Base-by-base conservation (phyloP, 1,140 invertebrate genomes). In the Papilio dardanus region DNA sequence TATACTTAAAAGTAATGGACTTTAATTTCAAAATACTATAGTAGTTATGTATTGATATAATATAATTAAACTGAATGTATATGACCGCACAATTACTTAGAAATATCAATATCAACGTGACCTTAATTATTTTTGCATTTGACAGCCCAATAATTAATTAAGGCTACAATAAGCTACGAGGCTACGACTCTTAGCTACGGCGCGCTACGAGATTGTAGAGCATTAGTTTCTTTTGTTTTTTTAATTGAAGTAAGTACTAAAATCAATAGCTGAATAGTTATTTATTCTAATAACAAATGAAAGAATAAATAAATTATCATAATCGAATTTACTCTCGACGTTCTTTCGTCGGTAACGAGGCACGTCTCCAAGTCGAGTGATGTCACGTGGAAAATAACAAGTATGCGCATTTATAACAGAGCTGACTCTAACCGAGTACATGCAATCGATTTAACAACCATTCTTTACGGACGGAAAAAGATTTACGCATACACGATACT, bases 321-420 rank as follows among this genome's bases (percentile, higher is more conserved):
- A 54, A 24, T 21, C 8, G 46, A 19, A 19, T 28, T 58, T 58
- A 28, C 54, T 7, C 54, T 58, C 14, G 54, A 58, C 10, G 24
- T 58, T 28, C 21, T 28, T 58, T 58, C 54, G n/a, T 1, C 24
- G 8, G 54, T 58, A 58, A 58, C 54, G 21, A 58, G 21, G 54
- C 10, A 58, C 54, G 21, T 58, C 54, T 14, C 1, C 12, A 28
- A 28, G 21, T 58, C 54, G 21, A 58, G 42, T 24, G 54, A 58
- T 10, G 24, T 58, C 21, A 58, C 8, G 3, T 58, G 24, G 54
- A 58, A 58, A 28, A 28, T 58, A 14, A 58, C 54, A 58, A 58
- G 54, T 28, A 28, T 24, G 54, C 21, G 54, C 54, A 58, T 58
- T 58, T 58, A 14, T 58, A 58, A 58, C 21, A 58, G 28, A 58